Percentiles rank a stretch among this genome's conserved stretches.
These are phyloP conservation scores for Allygus modestus DNA, from an alignment of 2,888 invertebrate species.

Conservation along the genomic window DNA sequence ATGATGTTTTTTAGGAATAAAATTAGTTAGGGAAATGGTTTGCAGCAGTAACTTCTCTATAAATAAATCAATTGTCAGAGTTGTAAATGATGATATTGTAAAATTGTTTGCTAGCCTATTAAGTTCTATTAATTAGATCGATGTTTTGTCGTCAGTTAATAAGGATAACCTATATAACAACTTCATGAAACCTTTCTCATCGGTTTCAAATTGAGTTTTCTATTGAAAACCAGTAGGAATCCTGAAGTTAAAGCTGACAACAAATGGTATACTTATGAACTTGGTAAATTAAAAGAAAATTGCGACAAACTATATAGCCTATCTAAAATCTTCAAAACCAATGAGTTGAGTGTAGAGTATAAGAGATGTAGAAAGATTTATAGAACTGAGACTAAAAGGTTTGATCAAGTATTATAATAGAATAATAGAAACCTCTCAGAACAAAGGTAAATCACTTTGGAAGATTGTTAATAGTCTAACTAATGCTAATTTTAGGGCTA, in stretches of 20 bases:
- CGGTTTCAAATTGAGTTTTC: neutral
- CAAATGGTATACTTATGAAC: constrained; percentile 10
- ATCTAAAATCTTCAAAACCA: constrained; percentile 22
- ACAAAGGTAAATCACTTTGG: constrained; percentile 29
- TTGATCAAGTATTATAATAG: constrained; percentile 14
- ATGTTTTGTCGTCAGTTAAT: too few relatives aligned
- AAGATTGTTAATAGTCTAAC: constrained; percentile 23
- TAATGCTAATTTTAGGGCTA: constrained; percentile 11
- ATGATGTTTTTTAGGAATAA: neutral
- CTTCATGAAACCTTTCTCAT: too few relatives aligned
- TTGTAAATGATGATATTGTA: too few relatives aligned
- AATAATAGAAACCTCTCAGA: constrained; percentile 8
- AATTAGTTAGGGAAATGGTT: too few relatives aligned
- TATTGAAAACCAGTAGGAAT: neutral
- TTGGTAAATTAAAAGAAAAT: constrained; percentile 16
- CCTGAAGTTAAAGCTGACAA: neutral
- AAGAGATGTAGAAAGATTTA: neutral
- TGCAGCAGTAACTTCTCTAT: too few relatives aligned
- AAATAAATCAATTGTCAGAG: too few relatives aligned
- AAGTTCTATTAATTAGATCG: too few relatives aligned
- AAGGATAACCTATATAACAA: too few relatives aligned
- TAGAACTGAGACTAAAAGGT: neutral
- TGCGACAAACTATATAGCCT: neutral
- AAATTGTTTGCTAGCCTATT: too few relatives aligned
- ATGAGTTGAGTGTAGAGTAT: neutral